Evolutionary conservation across 2,113 vertebrate genomes (phyloP).

Genomic region (Erpornis zantholeuca): DNA sequence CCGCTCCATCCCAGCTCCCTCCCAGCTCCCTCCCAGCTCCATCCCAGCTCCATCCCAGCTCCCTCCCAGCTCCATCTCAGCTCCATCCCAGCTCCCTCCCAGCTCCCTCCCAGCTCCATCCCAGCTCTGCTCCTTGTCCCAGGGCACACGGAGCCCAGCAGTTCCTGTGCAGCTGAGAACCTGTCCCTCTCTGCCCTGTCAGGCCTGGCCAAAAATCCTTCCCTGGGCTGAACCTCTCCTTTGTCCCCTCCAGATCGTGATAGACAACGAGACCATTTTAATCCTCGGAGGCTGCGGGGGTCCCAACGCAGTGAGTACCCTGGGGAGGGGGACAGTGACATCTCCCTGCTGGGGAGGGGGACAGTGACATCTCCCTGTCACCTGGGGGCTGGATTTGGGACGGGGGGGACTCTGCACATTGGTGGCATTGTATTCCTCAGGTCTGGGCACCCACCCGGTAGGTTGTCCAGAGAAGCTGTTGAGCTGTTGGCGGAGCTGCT

Average conservation of each 20-base stretch:
- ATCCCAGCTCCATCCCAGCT: too few relatives aligned
- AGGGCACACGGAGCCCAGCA: neutral
- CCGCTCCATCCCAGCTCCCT: too few relatives aligned
- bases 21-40: neutral
- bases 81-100: too few relatives aligned
- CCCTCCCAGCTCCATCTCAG: too few relatives aligned
- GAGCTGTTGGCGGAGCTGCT: neutral
- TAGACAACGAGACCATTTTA: conserved; percentile 89
- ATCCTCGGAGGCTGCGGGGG: conserved; percentile 96
- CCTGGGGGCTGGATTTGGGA: neutral
- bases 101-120: neutral
- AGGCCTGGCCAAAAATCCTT: neutral
- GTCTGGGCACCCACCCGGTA: neutral
- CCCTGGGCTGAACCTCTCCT: rapidly evolving
- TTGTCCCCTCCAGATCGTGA: conserved; percentile 81
- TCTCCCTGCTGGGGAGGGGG: neutral
- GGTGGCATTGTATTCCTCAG: neutral
- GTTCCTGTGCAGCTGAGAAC: rapidly evolving
- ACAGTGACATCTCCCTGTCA: neutral
- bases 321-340: neutral
- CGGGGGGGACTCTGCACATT: rapidly evolving
- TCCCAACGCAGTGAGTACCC: conserved; percentile 92
- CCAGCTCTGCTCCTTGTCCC: neutral
- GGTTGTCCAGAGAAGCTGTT: neutral
- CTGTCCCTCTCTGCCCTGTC: neutral